phyloP scores from a whole-genome alignment of 2,113 vertebrate species.

The Daboia siamensis region DNA sequence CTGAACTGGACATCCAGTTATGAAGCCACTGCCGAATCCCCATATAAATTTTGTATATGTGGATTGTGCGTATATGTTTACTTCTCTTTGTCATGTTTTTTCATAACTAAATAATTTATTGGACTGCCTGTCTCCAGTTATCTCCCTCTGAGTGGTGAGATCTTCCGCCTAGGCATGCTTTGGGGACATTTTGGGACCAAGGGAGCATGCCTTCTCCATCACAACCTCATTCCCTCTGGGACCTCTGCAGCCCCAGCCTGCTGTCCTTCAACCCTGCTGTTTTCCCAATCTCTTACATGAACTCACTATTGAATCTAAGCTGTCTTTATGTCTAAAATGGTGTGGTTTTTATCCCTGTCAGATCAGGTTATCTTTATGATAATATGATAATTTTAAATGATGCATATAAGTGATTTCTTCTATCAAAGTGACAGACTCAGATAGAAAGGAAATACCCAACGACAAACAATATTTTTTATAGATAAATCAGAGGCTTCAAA shows the following conservation, averaged over 20 bases:
- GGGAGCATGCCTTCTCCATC: background rate
- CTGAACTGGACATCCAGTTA: background rate
- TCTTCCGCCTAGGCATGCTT: background rate
- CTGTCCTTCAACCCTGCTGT: no score
- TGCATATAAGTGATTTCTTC: background rate
- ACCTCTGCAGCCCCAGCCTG: background rate
- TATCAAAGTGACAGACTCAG: background rate
- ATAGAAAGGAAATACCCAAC: no score
- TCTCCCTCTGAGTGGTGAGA: background rate
- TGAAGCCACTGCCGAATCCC: background rate
- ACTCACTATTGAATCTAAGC: background rate
- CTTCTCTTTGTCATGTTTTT: background rate
- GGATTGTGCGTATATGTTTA: background rate
- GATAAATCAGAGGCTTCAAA: background rate
- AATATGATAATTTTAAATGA: background rate
- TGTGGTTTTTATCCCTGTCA: background rate
- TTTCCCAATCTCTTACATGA: no score
- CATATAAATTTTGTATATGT: background rate
- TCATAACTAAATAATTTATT: background rate
- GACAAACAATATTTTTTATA: background rate
- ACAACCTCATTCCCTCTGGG: background rate
- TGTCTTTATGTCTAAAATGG: background rate
- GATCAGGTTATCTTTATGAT: background rate
- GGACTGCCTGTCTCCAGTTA: background rate
- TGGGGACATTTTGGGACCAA: background rate